Evolutionary conservation across 2,113 vertebrate species (phyloP).

Genomic region (Corythornis vintsioides): DNA sequence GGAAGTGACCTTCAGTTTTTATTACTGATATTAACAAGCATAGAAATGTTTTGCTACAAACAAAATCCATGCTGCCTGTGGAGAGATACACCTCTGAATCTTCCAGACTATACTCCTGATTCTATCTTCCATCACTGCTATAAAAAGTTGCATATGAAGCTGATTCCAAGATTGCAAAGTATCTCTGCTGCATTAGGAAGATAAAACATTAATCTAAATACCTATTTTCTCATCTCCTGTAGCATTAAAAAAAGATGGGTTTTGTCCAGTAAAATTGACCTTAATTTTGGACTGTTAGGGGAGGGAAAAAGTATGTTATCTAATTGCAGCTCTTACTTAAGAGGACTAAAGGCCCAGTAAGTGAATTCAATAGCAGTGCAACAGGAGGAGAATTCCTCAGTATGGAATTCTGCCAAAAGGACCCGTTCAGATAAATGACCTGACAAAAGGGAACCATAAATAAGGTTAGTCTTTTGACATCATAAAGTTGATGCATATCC

Average conservation of each 20-base stretch:
- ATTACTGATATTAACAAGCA: background rate
- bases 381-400: background rate
- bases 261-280: background rate
- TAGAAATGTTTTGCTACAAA: background rate
- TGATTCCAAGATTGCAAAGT: background rate
- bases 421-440: slow-evolving; percentile 25
- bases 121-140: background rate
- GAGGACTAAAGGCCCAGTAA: background rate
- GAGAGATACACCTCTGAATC: background rate
- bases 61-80: background rate
- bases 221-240: background rate
- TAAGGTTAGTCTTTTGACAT: slow-evolving; percentile 14
- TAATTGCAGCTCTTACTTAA: background rate
- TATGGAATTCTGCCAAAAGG: slow-evolving; percentile 24
- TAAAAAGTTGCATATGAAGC: background rate
- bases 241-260: background rate
- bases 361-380: background rate
- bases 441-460: slow-evolving; percentile 48
- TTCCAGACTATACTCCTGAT: background rate
- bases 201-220: background rate
- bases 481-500: slow-evolving; percentile 32
- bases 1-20: background rate
- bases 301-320: background rate
- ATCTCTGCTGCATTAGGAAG: background rate
- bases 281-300: background rate